These are phyloP conservation scores for Ophthalmotilapia sp. DNA, from an alignment of 2,113 vertebrate genomes.

Conservation along the genomic window DNA sequence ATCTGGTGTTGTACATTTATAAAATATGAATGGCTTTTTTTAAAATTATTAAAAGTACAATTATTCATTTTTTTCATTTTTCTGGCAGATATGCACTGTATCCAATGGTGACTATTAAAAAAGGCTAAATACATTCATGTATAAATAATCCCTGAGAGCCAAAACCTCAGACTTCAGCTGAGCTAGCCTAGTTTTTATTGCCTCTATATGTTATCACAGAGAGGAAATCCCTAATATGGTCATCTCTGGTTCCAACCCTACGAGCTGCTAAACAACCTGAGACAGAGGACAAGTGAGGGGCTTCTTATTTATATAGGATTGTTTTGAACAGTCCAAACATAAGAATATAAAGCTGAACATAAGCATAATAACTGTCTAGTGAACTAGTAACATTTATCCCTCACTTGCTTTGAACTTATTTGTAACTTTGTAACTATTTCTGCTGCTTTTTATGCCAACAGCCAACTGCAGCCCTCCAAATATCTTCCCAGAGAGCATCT, in stretches of 20 bases:
- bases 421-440: neutral
- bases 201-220: neutral
- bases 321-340: neutral
- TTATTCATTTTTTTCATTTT: fast-evolving
- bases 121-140: neutral
- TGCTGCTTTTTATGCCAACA: neutral
- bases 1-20: fast-evolving
- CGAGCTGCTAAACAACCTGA: neutral
- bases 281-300: neutral
- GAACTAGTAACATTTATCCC: neutral
- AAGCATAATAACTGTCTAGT: neutral
- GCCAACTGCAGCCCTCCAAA: neutral
- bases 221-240: neutral
- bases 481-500: neutral
- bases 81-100: fast-evolving
- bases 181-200: neutral
- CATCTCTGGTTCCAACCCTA: neutral
- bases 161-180: neutral
- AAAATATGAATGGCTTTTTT: neutral
- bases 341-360: neutral
- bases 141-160: neutral
- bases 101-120: fast-evolving
- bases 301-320: neutral
- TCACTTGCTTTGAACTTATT: neutral
- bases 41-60: neutral